Evolutionary conservation across 2,797 vertebrate species (phyloP).

Genomic region (Mus caroli): DNA sequence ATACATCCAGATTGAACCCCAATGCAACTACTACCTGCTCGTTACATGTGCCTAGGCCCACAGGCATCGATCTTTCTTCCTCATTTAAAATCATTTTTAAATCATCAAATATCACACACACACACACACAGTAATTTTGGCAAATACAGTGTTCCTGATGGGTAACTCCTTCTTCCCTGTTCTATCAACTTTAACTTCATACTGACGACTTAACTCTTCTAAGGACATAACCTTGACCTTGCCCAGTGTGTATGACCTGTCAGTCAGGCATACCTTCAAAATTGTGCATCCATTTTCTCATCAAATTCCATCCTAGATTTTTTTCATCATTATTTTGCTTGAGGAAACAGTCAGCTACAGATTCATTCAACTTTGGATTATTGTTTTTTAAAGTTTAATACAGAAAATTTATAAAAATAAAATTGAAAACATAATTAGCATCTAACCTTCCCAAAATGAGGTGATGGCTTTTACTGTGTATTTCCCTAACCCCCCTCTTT

Average conservation of each 20-base stretch:
- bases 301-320: background rate
- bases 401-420: slow-evolving; percentile 56
- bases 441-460: slow-evolving; percentile 12
- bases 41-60: too few relatives aligned
- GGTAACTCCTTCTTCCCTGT: background rate
- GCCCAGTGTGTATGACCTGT: background rate
- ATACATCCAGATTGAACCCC: background rate
- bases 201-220: background rate
- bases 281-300: background rate
- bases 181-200: background rate
- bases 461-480: background rate
- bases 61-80: background rate
- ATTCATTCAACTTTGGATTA: slow-evolving; percentile 2
- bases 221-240: background rate
- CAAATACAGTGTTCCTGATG: background rate
- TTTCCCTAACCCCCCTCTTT: background rate
- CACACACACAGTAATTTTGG: background rate
- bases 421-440: slow-evolving; percentile 36
- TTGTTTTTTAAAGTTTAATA: slow-evolving; percentile 37
- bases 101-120: background rate
- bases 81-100: background rate
- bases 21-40: background rate
- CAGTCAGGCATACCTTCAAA: background rate
- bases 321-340: slow-evolving; percentile 56
- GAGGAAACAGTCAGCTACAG: background rate